Evolutionary conservation across 2,888 invertebrate genomes (phyloP).

Genomic region (Lutraria lutraria): DNA sequence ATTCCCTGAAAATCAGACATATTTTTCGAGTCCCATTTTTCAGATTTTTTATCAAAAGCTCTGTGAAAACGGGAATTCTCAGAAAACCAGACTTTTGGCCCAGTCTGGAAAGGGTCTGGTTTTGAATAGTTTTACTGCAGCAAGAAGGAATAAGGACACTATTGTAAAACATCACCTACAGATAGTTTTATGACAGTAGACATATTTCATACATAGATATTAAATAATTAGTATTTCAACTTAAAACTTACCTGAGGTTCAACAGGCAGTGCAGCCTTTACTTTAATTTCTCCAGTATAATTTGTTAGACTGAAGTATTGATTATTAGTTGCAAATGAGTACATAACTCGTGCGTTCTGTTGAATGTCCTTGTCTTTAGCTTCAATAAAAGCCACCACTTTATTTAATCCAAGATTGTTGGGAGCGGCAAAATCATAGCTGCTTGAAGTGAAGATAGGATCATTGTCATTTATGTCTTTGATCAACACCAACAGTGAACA

Average conservation of each 20-base stretch:
- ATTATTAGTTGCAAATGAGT: constrained; percentile 88
- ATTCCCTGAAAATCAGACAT: no score
- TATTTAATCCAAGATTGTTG: constrained; percentile 49
- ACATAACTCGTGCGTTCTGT: constrained; percentile 91
- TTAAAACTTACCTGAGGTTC: neutral
- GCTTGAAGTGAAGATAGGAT: constrained; percentile 73
- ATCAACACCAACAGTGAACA: constrained; percentile 92
- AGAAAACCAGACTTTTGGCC: no score
- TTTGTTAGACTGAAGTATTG: constrained; percentile 97
- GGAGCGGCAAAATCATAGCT: constrained; percentile 45
- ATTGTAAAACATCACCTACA: no score
- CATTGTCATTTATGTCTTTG: constrained; percentile 78
- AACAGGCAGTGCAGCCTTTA: constrained; percentile 93
- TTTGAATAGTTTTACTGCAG: no score
- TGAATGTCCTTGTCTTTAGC: constrained; percentile 99
- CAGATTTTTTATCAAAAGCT: no score
- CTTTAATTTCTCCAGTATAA: constrained; percentile 96
- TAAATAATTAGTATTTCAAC: no score
- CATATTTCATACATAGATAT: no score
- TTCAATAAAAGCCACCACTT: constrained; percentile 90
- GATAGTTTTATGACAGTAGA: no score
- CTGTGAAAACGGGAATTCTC: no score
- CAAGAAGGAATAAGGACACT: no score
- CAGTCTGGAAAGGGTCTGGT: no score
- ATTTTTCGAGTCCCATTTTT: no score